Conservation (phyloP, 2,888 invertebrate genomes). For the Plagiodera versicolora region DNA sequence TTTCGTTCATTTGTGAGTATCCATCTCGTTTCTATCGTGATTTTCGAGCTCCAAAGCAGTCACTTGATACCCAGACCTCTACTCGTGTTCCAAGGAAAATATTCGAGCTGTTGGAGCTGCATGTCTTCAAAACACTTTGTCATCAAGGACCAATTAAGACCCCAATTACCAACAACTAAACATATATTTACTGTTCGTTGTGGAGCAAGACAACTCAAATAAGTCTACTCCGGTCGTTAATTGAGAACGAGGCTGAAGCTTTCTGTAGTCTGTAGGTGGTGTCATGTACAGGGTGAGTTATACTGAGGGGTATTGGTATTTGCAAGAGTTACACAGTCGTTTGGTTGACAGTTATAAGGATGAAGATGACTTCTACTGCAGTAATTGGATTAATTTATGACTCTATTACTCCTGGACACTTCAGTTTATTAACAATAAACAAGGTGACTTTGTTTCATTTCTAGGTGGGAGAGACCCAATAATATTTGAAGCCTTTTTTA, state of each 20-base stretch:
- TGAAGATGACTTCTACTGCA: no score
- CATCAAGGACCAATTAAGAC: neutral
- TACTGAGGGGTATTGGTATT: neutral
- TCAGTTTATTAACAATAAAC: no score
- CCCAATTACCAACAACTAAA: neutral
- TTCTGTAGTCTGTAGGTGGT: neutral
- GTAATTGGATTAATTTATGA: no score
- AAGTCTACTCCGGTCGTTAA: neutral
- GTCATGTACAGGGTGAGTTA: neutral
- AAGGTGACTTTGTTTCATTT: no score
- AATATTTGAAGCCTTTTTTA: no score
- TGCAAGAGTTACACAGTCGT: no score
- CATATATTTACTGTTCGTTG: neutral
- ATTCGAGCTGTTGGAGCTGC: neutral
- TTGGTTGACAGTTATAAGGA: no score
- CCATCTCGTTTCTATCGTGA: conserved; percentile 21
- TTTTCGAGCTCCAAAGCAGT: no score
- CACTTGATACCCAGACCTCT: neutral
- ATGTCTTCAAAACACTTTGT: neutral
- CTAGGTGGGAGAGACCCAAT: no score
- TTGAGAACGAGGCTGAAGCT: neutral
- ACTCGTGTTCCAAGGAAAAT: neutral
- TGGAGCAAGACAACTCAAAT: neutral
- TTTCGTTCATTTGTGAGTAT: conserved; percentile 31
- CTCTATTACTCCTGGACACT: no score